Base-by-base conservation (phyloP, 2,888 invertebrate genomes). In the Lithodes maja region DNA sequence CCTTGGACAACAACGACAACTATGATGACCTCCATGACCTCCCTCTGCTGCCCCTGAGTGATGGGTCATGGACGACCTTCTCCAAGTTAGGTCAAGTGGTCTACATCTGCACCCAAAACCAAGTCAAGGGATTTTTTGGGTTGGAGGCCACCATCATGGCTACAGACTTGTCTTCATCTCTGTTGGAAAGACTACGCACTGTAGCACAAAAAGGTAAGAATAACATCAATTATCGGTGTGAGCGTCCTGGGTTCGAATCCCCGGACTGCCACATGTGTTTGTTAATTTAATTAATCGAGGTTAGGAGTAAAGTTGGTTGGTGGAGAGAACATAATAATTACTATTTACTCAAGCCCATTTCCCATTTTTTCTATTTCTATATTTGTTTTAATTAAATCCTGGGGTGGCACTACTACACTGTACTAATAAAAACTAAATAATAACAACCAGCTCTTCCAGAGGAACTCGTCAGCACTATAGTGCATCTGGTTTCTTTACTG, bases 371-470 rank as follows among this genome's bases (percentile, higher is more conserved):
- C 33, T 33, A 33, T 33, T 33, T 33, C 33, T 33, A 33, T 33
- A 33, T 33, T 33, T 33, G 0, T 33, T 33, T 33, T 33, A 33
- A 33, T 33, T 33, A 33, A 33, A 33, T 33, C 33, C 0, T 33
- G 33, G 33, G 33, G n/a, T 85, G 77, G 33, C 61, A 3, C 50
- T 78, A 50, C 61, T 85, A 2, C 85, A 85, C 49, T 78, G 50
- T 50, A 33, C 33, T 33, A 33, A 33, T 33, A 33, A 33, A 33
- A 33, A 33, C 33, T 33, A 33, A 33, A 33, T 33, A 33, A 33
- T 33, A 33, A 33, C 33, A 33, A 33, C 33, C 33, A 33, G 33
- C 33, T 33, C 33, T 33, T 33, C 33, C 33, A 33, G 33, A 33
- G 33, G 33, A 33, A 33, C 33, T 33, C 33, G 33, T 33, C 33